Base-by-base conservation (phyloP, 2,797 vertebrate genomes). In the Hyperoplus lanceolatus region DNA sequence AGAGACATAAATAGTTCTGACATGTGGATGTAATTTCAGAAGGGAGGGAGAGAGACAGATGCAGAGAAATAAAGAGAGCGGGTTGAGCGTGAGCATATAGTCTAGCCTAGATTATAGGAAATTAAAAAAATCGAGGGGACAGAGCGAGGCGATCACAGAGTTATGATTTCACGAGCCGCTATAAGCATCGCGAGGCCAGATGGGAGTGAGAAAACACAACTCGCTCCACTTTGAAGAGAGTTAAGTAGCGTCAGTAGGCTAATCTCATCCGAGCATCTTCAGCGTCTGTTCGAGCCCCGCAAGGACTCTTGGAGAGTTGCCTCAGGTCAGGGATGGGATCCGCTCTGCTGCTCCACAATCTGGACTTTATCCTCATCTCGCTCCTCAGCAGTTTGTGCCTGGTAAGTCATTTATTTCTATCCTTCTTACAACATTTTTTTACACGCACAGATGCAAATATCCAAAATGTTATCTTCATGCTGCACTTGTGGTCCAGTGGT, bases 1-100 rank as follows among this genome's bases (percentile, higher is more conserved):
- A 93, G 91, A 92, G 93, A 95, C 95, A 92, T 94, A 96, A 96
- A 96, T 96, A 96, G 94, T 95, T 95, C 92, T 94, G 95, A 95
- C 96, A 96, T 96, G 95, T 96, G 96, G 95, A 96, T 96, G 95
- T 95, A 94, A 96, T 96, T 96, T 96, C 94, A 93, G 91, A 92
- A 89, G 84, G 89, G 91, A 87, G 83, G 89, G 79, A 84, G 90
- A 92, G 82, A 92, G 87, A 92, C 87, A 90, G 82, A 92, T 91
- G 91, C 88, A 79, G 87, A 88, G 88, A 87, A 92, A 93, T 91
- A 89, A 89, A 91, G 87, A 71, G 87, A 87, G 83, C 77, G 71
- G 77, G 55, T 56, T 82, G 81, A 87, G 85, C 66, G 77, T 80
- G 80, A 87, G 81, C 64, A 70, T 89, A 89, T 84, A 86, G 85